Conservation (phyloP, 2,113 vertebrate species). For the Oophaga pumilio region DNA sequence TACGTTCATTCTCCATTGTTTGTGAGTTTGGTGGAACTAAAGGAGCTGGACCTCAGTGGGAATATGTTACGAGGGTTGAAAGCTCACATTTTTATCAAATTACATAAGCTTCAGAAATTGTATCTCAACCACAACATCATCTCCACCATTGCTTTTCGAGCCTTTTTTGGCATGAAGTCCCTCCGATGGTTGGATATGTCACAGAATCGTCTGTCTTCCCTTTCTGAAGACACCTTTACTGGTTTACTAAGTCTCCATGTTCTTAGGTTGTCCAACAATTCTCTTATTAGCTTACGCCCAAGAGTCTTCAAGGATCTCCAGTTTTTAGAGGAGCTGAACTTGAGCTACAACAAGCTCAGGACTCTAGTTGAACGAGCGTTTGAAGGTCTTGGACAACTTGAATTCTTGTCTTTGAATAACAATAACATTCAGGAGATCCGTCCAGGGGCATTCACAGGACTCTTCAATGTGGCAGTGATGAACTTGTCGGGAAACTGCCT, state of each 20-base stretch:
- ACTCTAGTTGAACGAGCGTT: constrained; percentile 81
- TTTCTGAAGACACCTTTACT: constrained; percentile 88
- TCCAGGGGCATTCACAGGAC: constrained; percentile 79
- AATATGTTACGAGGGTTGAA: constrained; percentile 87
- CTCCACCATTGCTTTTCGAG: constrained; percentile 79
- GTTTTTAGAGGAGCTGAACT: constrained; percentile 89
- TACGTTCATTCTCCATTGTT: constrained; percentile 92
- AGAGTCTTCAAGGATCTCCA: constrained; percentile 89
- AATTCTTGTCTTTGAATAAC: constrained; percentile 86
- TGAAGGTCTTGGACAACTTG: constrained; percentile 85
- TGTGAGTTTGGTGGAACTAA: constrained; percentile 84
- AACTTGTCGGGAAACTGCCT: constrained; percentile 90
- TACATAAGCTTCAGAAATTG: constrained; percentile 90
- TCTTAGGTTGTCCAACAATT: constrained; percentile 88
- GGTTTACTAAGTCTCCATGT: constrained; percentile 87
- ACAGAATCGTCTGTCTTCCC: constrained; percentile 81
- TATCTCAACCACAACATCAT: constrained; percentile 91
- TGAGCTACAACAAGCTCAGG: constrained; percentile 84
- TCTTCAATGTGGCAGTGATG: constrained; percentile 85
- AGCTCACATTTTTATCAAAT: constrained; percentile 83
- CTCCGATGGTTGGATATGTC: constrained; percentile 94
- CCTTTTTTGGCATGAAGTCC: constrained; percentile 88
- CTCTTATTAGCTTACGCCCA: constrained; percentile 76
- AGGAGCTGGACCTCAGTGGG: constrained; percentile 88
- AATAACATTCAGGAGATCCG: constrained; percentile 87